Base-by-base conservation (phyloP, 2,888 invertebrate species). In the Diaprepes abbreviatus region DNA sequence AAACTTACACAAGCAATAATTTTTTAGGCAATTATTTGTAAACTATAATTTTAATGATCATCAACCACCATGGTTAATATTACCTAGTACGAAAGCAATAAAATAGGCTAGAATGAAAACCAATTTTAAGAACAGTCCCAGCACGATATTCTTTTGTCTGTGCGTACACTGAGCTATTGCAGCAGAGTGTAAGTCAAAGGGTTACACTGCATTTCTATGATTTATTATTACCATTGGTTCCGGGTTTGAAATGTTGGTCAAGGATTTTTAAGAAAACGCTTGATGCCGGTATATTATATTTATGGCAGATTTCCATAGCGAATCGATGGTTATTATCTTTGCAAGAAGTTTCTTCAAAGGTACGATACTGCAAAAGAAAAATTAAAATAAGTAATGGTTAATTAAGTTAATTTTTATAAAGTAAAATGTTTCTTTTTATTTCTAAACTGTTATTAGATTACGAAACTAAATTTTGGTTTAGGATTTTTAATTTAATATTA, bases 141-240 rank as follows among this genome's bases (percentile, higher is more conserved):
- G 65, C 65, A 58, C 58, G 65, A 58, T 57, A 58, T 36, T 48
- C 28, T n/a, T 57, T 65, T 65, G 58, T 58, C 19, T 48, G 57
- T 24, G 21, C 38, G 55, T 55, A 45, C 55, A 45, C 31, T 16
- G 19, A 64, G 64, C 43, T 57, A 36, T 65, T 65, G 74, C 62
- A 77, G 12, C 28, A 14, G 12, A 48, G 21, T n/a, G 45, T 36
- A 21, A 45, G 78, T 76, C 76, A 78, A 78, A 76, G 78, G 77
- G 77, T 79, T 79, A 77, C 75, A 75, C 74, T 75, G 73, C 74
- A 74, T 74, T 48, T 58, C 36, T 74, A 75, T 79, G 79, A 79
- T 79, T 79, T 79, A 79, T 78, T 75, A 74, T 73, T 71, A 52
- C 14, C 71, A 76, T 79, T 78, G 73, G 78, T 79, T 78, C 77